Base-by-base conservation (phyloP, 2,888 invertebrate species). In the Balanococcus diminutus region DNA sequence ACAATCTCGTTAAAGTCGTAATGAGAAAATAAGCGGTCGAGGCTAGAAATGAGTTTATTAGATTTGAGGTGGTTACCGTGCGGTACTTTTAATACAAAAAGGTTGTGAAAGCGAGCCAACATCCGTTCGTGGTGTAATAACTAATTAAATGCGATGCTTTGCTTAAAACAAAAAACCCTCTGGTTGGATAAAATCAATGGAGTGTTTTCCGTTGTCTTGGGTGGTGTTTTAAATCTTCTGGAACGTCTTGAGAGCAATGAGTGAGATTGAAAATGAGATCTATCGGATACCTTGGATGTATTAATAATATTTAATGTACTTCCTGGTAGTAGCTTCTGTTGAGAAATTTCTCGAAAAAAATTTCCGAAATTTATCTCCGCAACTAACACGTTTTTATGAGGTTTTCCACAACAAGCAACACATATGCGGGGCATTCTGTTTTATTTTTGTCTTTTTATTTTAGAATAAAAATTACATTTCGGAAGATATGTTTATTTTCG, bases 41-140 rank as follows among this genome's bases (percentile, higher is more conserved):
- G 67, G 28, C 67, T 67, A 67, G 67, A 67, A 28, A 67, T 19
- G 67, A 67, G 67, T 67, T 67, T 67, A 67, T 67, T 67, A 28
- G 67, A 28, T 67, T 67, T 25, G 16, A 67, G 28, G 67, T 28
- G 67, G 67, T 61, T 61, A 67, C 31, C 14, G 14, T 31, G 67
- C 28, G 67, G 67, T 67, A 16, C 16, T 67, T 67, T 67, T 67
- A 67, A 67, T 31, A 28, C 67, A 67, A 67, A 67, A 67, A 67
- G 67, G 67, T 67, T 67, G 28, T 67, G 67, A 67, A 67, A 67
- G 28, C 19, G 67, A 67, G 28, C 67, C 67, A 67, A 31, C 67
- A 28, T 67, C 28, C 67, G 67, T 67, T 67, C 16, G n/a, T 67
- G 14, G 67, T 67, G 67, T 67, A 67, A 67, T 67, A 67, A 67